Base-by-base conservation (phyloP, 2,888 invertebrate species). In the Dasypolia templi region DNA sequence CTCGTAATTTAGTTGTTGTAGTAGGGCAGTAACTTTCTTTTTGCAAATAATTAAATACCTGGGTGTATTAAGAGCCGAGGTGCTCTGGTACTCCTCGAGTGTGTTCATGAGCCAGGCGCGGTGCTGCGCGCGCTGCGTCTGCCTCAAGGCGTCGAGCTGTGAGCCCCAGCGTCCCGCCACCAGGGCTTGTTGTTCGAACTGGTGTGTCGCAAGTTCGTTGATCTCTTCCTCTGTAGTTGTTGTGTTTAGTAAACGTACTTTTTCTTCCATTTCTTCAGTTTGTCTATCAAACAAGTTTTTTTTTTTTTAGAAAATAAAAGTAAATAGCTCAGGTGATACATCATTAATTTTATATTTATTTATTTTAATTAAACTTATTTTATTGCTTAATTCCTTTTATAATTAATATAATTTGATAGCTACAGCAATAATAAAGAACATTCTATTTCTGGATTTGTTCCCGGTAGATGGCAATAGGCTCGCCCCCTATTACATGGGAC, bases 51-150 rank as follows among this genome's bases (percentile, higher is more conserved):
- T n/a, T n/a, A 64, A 35, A 53, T 64, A 94, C 98, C 91, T 98
- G 97, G 94, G 98, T 97, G 95, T 99, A 97, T 90, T 87, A 29
- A 92, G 89, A 14, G 92, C 92, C 0, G 88, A 75, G 7, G 91
- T 90, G 53, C 89, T 89, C 85, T 94, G 94, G 82, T 93, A 94
- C 66, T 93, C 91, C 32, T 93, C 98, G 65, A 98, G 96, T 77
- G 98, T 97, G 88, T 97, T 96, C 97, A 98, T 98, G 58, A 99
- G 97, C 99, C 99, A 99, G 88, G 98, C 97, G 69, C 98, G 97
- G 92, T 99, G 99, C 88, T 98, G 98, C 53, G 98, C 96, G 73
- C 98, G 97, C 94, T 99, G 99, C 61, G 98, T 98, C 83, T 98
- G 98, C 88, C 98, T 97, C 86, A 98, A 96, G 4, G 98, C 98